phyloP scores from a whole-genome alignment of 1,140 invertebrate genomes.

The Magallana ariakensis region DNA sequence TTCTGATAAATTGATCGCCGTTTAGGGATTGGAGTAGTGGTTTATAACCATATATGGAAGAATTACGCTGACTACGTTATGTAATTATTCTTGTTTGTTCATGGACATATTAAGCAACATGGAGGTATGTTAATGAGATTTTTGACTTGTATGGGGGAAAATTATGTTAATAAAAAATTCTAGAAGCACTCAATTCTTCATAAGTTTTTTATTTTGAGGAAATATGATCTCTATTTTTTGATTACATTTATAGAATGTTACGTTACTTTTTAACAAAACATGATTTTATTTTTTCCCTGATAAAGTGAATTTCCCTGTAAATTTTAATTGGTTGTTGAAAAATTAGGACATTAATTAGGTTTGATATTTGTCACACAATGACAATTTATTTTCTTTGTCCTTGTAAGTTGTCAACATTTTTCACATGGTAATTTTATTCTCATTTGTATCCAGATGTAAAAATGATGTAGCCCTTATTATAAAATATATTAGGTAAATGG shows the following conservation, averaged over 20 bases:
- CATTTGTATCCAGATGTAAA: not conserved
- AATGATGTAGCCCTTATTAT: no score
- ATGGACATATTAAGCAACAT: conserved; percentile 19
- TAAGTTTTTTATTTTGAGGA: no score
- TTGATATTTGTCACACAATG: not conserved
- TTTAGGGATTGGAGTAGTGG: conserved; percentile 16
- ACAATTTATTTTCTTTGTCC: not conserved
- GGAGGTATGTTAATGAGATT: conserved; percentile 2
- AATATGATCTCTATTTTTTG: no score
- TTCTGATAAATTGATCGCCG: conserved; percentile 8
- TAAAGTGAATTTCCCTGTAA: not conserved
- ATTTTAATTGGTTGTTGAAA: not conserved
- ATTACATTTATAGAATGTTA: no score
- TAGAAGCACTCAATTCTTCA: no score
- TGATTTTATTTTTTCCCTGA: not conserved
- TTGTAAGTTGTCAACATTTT: not conserved
- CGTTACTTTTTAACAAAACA: no score
- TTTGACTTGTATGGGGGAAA: not conserved
- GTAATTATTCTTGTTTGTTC: not conserved
- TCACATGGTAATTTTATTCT: not conserved
- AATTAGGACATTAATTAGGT: not conserved
- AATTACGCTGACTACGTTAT: not conserved
- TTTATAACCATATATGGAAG: not conserved
- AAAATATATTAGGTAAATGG: no score
- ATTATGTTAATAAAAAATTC: no score